Percentiles rank a stretch among this genome's conserved stretches.
Conservation (phyloP, 2,888 invertebrate species). For the Amaurobius ferox region DNA sequence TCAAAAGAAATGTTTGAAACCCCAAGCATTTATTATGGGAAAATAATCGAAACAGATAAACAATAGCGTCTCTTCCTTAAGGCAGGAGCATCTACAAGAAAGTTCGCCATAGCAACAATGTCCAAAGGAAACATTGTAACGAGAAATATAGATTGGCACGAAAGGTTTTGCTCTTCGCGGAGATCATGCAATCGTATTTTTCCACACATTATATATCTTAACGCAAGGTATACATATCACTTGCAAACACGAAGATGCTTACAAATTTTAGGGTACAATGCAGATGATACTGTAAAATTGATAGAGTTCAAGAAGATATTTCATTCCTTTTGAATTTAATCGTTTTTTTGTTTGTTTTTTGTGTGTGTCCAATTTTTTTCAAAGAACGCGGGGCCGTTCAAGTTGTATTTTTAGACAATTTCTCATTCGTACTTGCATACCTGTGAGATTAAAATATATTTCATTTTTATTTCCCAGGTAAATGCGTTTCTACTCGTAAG, state of each 20-base stretch:
- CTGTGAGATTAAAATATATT: too few species aligned
- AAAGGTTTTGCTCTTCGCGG: not conserved
- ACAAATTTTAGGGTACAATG: not conserved
- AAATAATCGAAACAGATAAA: not conserved
- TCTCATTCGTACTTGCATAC: too few species aligned
- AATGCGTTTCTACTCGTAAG: too few species aligned
- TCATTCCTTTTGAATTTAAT: too few species aligned
- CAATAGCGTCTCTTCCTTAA: not conserved
- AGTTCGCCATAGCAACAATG: constrained; percentile 14
- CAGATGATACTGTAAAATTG: too few species aligned
- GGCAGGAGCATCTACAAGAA: not conserved
- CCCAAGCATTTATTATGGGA: not conserved
- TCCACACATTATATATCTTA: not conserved
- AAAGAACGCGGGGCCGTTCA: too few species aligned
- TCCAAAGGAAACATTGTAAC: constrained; percentile 10
- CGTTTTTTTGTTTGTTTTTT: too few species aligned
- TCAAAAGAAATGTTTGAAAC: not conserved
- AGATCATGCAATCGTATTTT: not conserved
- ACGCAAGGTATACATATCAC: not conserved
- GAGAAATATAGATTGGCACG: constrained; percentile 12
- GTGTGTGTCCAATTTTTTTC: too few species aligned
- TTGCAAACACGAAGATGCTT: not conserved
- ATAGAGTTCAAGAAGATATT: too few species aligned
- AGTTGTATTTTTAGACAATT: too few species aligned
- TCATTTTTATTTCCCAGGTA: too few species aligned